Base-by-base conservation (phyloP, 2,113 vertebrate species). In the Laterallus jamaicensis region DNA sequence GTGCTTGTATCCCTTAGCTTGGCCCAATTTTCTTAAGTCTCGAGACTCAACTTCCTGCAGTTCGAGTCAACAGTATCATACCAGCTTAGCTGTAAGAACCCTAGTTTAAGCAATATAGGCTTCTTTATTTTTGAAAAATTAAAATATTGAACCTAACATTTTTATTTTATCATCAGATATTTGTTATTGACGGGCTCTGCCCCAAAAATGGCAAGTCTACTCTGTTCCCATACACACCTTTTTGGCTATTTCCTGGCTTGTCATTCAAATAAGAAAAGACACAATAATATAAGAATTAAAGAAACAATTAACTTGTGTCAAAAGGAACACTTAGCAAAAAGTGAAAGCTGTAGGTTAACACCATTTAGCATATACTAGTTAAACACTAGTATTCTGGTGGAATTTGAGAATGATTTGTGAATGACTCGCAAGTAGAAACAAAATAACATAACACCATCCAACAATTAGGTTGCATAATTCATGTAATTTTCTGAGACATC, bases 361-460 rank as follows among this genome's bases (percentile, higher is more conserved):
- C 11, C 37, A 26, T 63, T 90, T 69, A 81, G 63, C 52, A 92
- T 24, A 63, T 17, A 77, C 29, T 32, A 83, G 71, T 77, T 75
- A 86, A 83, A 47, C 42, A 47, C 15, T 56, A 59, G 29, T 60
- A 71, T 56, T 88, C 32, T 49, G 55, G 29, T 52, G 73, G 67
- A 71, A 82, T 88, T 62, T 77, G 67, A 83, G 62, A 49, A 42
- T 64, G 44, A 82, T 92, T 76, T 60, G 25, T 79, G 70, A 93
- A 62, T 86, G 55, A 81, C n/a, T 88, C 37, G 58, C 40, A 58
- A 86, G 75, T 19, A 8, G 40, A 88, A 77, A 77, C 50, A 66
- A 95, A 81, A 90, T 81, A 78, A 83, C 73, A 83, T 80, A 77
- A 69, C 74, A 73, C 31, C 82, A 87, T 85, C 29, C 32, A 90